phyloP scores from a whole-genome alignment of 1,140 invertebrate genomes.

The Rhopalosiphum maidis region DNA sequence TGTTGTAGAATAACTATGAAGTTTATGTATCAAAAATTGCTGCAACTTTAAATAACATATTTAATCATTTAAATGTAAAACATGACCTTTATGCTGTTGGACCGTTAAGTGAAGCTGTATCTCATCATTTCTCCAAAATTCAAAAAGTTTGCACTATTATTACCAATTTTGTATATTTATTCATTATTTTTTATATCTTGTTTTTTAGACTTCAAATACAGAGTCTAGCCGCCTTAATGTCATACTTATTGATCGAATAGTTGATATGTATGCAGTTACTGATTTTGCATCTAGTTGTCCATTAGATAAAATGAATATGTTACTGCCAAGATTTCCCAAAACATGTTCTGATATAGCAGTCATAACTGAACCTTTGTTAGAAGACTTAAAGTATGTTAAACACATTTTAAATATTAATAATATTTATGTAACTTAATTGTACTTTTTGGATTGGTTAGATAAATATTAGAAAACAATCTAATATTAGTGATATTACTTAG shows the following conservation, averaged over 20 bases:
- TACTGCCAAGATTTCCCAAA: conserved; percentile 42
- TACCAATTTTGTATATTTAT: not conserved
- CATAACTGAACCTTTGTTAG: conserved; percentile 32
- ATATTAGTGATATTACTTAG: not conserved
- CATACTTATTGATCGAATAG: conserved; percentile 48
- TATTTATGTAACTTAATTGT: not conserved
- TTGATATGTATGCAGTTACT: conserved; percentile 55
- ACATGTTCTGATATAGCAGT: conserved; percentile 51
- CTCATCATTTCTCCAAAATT: conserved; percentile 26
- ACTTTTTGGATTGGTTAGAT: not conserved
- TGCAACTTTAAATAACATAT: conserved; percentile 44
- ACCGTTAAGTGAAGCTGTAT: conserved; percentile 46
- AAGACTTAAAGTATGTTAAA: conserved; percentile 26
- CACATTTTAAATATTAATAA: not conserved
- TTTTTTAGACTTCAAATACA: not conserved
- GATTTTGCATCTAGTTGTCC: conserved; percentile 47
- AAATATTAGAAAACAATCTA: not conserved
- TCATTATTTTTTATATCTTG: not conserved
- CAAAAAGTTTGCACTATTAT: conserved; percentile 9
- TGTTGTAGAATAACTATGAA: conserved; percentile 37
- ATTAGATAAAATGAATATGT: conserved; percentile 48
- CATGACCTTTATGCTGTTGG: conserved; percentile 39
- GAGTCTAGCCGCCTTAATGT: conserved; percentile 38
- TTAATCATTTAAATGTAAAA: conserved; percentile 51
- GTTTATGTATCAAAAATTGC: conserved; percentile 30